Conservation (phyloP, 1,140 invertebrate genomes). For the Heliconius nattereri region DNA sequence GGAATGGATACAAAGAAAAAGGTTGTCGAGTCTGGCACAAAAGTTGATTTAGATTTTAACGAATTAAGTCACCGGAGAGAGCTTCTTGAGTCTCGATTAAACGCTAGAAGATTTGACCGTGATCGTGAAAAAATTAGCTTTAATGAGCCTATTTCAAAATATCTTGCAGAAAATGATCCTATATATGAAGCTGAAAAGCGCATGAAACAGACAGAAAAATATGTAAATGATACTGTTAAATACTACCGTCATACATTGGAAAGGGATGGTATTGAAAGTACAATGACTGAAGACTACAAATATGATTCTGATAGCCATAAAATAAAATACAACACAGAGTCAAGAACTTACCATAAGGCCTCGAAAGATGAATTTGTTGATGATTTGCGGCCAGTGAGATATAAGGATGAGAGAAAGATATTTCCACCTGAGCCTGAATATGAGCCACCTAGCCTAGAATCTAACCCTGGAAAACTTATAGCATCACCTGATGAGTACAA, state of each 20-base stretch:
- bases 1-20: slow-evolving; percentile 84
- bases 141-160: slow-evolving; percentile 69
- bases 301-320: slow-evolving; percentile 68
- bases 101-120: slow-evolving; percentile 81
- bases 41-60: slow-evolving; percentile 75
- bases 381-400: slow-evolving; percentile 57
- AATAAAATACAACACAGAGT: slow-evolving; percentile 70
- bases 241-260: slow-evolving; percentile 77
- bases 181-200: slow-evolving; percentile 80
- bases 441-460: slow-evolving; percentile 85
- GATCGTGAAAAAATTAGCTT: slow-evolving; percentile 68
- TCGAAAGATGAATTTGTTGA: slow-evolving; percentile 79
- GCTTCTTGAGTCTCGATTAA: slow-evolving; percentile 87
- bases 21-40: slow-evolving; percentile 76
- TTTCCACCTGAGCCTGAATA: slow-evolving; percentile 82
- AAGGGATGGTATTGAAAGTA: slow-evolving; percentile 72
- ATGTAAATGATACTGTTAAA: slow-evolving; percentile 80
- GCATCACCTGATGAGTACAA: slow-evolving; percentile 82
- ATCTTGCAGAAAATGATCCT: slow-evolving; percentile 73
- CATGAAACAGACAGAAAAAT: slow-evolving; percentile 78
- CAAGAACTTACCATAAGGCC: slow-evolving; percentile 64
- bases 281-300: slow-evolving; percentile 69
- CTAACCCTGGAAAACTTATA: slow-evolving; percentile 82
- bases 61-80: slow-evolving; percentile 87
- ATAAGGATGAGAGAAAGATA: slow-evolving; percentile 58